phyloP scores from a whole-genome alignment of 2,113 vertebrate genomes.

The Gymnobelideus leadbeateri region DNA sequence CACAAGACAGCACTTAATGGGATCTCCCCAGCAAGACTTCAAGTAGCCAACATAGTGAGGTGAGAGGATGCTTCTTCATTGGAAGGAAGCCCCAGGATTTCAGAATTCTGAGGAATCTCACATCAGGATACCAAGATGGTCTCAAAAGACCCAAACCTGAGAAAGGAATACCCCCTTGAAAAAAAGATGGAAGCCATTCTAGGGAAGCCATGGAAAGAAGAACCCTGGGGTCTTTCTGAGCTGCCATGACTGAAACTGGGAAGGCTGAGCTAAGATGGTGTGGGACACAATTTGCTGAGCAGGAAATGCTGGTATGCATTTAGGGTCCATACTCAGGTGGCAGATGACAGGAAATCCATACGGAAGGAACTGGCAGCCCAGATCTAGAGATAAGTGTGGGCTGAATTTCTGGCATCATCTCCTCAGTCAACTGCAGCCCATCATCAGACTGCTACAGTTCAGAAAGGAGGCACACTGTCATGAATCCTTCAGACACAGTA shows the following conservation, averaged over 20 bases:
- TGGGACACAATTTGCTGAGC: neutral
- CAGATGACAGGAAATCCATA: neutral
- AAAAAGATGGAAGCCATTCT: neutral
- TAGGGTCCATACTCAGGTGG: neutral
- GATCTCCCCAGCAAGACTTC: neutral
- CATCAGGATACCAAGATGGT: neutral
- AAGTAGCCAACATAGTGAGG: neutral
- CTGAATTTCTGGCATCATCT: neutral
- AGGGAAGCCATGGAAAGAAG: neutral
- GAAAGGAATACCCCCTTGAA: neutral
- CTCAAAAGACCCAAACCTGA: neutral
- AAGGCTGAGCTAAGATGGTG: neutral
- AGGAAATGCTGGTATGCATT: neutral
- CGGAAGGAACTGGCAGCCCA: neutral
- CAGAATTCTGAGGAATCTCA: neutral
- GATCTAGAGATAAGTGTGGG: neutral
- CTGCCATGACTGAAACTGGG: neutral
- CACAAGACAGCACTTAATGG: neutral
- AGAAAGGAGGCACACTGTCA: neutral
- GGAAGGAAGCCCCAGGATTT: neutral
- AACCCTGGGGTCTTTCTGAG: neutral
- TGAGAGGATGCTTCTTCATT: neutral
- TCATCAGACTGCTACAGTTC: neutral
- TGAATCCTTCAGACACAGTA: neutral
- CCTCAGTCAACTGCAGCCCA: neutral